Evolutionary conservation across 1,140 invertebrate species (phyloP).

Genomic region (Drosophila chauvacae): DNA sequence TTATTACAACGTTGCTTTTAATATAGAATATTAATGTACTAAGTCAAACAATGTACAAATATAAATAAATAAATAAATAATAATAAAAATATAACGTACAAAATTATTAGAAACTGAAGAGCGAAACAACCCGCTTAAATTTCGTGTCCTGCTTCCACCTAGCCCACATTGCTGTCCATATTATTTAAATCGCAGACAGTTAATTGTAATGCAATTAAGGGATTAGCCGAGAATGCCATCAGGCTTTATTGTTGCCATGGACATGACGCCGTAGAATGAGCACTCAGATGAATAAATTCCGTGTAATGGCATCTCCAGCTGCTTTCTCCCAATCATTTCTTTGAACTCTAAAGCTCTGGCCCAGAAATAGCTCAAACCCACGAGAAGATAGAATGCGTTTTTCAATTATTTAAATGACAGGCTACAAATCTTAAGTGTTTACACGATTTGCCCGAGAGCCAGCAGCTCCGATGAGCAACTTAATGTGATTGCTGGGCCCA

Average conservation of each 20-base stretch:
- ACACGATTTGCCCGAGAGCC: constrained; percentile 51
- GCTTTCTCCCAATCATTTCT: constrained; percentile 9
- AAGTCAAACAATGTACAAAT: no score
- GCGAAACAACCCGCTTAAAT: constrained; percentile 25
- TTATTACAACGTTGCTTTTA: not conserved
- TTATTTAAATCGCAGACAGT: constrained; percentile 79
- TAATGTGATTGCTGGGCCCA: constrained; percentile 71
- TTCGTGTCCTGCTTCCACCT: constrained; percentile 2
- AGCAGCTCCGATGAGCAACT: constrained; percentile 35
- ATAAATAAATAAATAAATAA: no score
- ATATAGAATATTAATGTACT: not conserved
- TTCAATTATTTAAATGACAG: constrained; percentile 80
- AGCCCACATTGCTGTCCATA: constrained; percentile 39
- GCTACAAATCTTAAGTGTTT: constrained; percentile 73
- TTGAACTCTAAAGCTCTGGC: constrained; percentile 12
- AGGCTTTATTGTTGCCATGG: constrained; percentile 66
- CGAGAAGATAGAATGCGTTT: constrained; percentile 49
- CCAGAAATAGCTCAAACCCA: constrained; percentile 18
- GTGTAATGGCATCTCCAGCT: constrained; percentile 10
- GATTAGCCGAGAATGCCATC: constrained; percentile 76
- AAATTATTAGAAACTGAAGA: constrained; percentile 3
- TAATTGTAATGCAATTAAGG: constrained; percentile 78
- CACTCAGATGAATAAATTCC: constrained; percentile 1
- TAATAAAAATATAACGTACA: no score
- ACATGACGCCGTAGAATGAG: constrained; percentile 13